A percentile compares a stretch with the other conserved stretches of the same genome.
Evolutionary conservation across 2,113 vertebrate species (phyloP).

Genomic region (Pongo abelii): DNA sequence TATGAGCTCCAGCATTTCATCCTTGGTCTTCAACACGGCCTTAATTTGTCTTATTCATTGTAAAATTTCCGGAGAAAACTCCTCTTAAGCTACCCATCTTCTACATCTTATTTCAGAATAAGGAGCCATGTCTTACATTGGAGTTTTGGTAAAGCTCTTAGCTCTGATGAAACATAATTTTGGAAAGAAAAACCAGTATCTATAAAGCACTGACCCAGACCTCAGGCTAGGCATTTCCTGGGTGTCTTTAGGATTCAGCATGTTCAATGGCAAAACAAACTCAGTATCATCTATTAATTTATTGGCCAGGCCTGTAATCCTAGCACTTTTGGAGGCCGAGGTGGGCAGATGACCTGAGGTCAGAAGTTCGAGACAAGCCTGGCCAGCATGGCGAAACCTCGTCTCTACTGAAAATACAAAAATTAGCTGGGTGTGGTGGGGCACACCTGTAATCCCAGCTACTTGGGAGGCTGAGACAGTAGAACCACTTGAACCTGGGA

Average conservation of each 20-base stretch:
- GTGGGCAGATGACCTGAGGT: too few relatives aligned
- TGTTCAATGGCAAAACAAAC: slow-evolving; percentile 1
- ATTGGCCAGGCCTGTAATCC: too few relatives aligned
- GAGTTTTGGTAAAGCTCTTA: not conserved
- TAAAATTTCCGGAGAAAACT: slow-evolving; percentile 4
- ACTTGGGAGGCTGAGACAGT: too few relatives aligned
- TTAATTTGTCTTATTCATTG: not conserved
- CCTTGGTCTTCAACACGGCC: not conserved
- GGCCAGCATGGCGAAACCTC: too few relatives aligned
- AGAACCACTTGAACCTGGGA: too few relatives aligned
- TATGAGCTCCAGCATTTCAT: not conserved
- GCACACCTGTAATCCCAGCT: too few relatives aligned
- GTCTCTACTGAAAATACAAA: too few relatives aligned
- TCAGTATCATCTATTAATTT: too few relatives aligned
- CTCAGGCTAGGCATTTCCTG: not conserved
- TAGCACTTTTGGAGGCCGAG: too few relatives aligned
- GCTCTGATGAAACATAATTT: not conserved
- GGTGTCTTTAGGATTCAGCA: not conserved
- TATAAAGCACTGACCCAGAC: not conserved
- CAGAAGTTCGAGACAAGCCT: too few relatives aligned
- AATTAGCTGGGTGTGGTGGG: too few relatives aligned
- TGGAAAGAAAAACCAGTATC: not conserved
- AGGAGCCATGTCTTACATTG: not conserved
- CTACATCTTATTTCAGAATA: slow-evolving; percentile 5
- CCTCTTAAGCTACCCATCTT: not conserved